phyloP scores from a whole-genome alignment of 1,140 invertebrate species.

The Samia ricini region DNA sequence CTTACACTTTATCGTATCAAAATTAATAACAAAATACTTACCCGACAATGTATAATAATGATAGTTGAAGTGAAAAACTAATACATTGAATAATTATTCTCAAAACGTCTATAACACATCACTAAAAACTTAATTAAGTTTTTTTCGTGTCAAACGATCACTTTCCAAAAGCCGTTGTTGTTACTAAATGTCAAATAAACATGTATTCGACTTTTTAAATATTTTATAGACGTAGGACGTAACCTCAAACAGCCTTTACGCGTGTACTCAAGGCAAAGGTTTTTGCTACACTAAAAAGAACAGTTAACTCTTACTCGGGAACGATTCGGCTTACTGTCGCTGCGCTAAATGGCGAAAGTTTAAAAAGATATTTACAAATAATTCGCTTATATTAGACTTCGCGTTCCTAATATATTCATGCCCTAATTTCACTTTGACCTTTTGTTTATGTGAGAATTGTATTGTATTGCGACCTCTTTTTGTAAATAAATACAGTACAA shows the following conservation, averaged over 20 bases:
- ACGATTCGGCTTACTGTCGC: background rate
- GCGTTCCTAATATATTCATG: background rate
- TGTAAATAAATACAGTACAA: background rate
- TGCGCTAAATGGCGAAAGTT: background rate
- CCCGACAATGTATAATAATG: background rate
- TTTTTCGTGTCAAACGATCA: background rate
- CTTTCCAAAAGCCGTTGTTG: background rate
- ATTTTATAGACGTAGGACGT: background rate
- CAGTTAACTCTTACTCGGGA: background rate
- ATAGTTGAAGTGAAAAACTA: background rate
- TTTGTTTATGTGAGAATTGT: background rate
- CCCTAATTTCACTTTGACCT: background rate
- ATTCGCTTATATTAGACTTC: background rate
- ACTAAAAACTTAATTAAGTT: background rate
- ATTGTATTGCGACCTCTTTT: background rate
- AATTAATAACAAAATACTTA: background rate
- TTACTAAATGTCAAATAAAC: background rate
- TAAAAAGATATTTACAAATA: background rate
- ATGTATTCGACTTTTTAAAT: background rate
- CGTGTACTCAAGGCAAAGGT: background rate
- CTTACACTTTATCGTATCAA: background rate
- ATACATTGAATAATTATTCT: background rate
- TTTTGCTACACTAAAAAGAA: background rate
- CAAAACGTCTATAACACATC: background rate
- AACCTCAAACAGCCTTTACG: background rate